phyloP scores from a whole-genome alignment of 1,140 invertebrate genomes.

The Mizuhopecten yessoensis region DNA sequence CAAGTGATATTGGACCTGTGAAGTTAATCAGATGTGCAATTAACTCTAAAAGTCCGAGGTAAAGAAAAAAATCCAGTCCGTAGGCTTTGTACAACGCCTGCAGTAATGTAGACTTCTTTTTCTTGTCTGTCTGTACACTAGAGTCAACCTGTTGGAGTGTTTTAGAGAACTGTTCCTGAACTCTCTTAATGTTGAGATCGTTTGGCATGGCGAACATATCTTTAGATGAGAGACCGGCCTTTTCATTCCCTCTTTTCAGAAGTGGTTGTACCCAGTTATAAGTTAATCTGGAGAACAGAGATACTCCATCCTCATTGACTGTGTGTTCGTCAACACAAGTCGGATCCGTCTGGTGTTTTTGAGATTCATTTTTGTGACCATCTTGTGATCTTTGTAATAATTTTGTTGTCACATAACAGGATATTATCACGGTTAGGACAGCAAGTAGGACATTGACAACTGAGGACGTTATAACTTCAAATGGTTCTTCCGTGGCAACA shows the following conservation, averaged over 20 bases:
- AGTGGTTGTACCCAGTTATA: neutral
- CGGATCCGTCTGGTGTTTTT: neutral
- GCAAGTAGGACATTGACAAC: neutral
- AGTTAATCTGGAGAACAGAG: neutral
- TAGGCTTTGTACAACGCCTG: neutral
- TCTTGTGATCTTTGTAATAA: neutral
- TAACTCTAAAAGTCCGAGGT: neutral
- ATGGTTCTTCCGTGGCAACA: neutral
- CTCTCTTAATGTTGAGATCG: neutral
- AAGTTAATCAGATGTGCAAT: neutral
- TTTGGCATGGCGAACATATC: neutral
- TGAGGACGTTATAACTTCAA: neutral
- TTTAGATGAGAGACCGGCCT: neutral
- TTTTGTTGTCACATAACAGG: neutral
- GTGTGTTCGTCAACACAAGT: neutral
- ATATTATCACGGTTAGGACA: neutral
- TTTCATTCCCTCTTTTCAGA: neutral
- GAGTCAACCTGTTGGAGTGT: neutral
- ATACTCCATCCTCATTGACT: neutral
- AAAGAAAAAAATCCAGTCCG: neutral
- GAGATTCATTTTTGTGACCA: neutral
- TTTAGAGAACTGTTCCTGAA: neutral
- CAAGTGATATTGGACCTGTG: constrained; percentile 7
- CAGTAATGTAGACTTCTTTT: neutral
- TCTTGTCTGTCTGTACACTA: neutral